Evolutionary conservation across 1,140 invertebrate species (phyloP), one percentile per base, ranked within the genome.

Genomic region (Sinonovacula constricta): DNA sequence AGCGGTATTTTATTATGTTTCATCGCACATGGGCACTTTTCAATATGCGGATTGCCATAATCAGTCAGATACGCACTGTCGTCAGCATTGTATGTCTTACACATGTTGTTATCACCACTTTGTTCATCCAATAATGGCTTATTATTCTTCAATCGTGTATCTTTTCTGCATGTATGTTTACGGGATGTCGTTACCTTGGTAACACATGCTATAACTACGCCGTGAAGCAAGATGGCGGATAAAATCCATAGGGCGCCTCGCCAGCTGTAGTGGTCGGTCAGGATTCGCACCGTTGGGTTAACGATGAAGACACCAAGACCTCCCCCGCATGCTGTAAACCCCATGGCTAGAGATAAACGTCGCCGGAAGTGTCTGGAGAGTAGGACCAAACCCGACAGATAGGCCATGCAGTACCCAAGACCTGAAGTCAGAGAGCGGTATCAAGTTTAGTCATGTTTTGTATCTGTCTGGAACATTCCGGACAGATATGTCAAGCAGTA

Each of bases 251-350:
- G 22, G 15, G 66, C 28, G 7, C 66, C 66, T 54, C 66, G 22
- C 66, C 66, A 68, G 3, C 26, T 33, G 24, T 51, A 68, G 1
- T 26, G 51, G 26, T 68, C 66, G n/a, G 54, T 51, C 14, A 68
- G 26, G n/a, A 31, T 14, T 2, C 66, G 24, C 15, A 45, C 28
- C 0, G 54, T 1, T 10, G 66, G 66, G 18, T 30, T 15, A 26
- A 68, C 31, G 3, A 68, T 30, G 31, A 68, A 54, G 51, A 30
- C 45, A 10, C 66, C 66, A 12, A 68, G 22, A 3, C 66, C 66
- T 53, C 66, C 66, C 3, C 66, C 66, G 45, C 24, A 68, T 28
- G 54, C 33, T 22, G 49, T 33, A 34, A 68, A 53, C 31, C 66
- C 66, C 12, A 68, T 45, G 14, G 66, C 66, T 15, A 68, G 22